Evolutionary conservation across 2,113 vertebrate genomes (phyloP).

Genomic region (Salvelinus namaycush): DNA sequence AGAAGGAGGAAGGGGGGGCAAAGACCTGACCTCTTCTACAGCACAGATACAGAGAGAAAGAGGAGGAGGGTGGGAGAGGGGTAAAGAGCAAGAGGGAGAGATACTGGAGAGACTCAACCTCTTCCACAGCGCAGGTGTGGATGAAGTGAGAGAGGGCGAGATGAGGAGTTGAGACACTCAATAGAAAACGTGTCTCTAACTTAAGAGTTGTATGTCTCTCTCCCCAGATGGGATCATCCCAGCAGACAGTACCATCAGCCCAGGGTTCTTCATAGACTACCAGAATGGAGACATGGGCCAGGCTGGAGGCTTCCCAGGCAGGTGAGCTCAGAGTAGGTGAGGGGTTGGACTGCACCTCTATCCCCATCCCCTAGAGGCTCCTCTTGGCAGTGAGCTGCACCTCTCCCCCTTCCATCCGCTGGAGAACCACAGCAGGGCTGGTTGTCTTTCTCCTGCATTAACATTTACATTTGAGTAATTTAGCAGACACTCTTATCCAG

Average conservation of each 20-base stretch:
- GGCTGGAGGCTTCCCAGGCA: slow-evolving; percentile 32
- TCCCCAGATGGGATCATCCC: slow-evolving; percentile 81
- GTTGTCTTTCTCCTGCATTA: background rate
- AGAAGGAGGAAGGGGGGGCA: background rate
- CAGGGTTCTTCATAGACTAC: slow-evolving; percentile 83
- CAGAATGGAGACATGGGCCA: slow-evolving; percentile 81
- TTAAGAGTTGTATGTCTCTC: background rate
- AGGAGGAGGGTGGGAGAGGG: background rate
- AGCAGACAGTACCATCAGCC: slow-evolving; percentile 81
- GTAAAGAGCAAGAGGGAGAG: too few relatives aligned
- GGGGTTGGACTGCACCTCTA: background rate
- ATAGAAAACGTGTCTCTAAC: background rate
- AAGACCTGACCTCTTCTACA: slow-evolving; percentile 82
- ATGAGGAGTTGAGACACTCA: background rate
- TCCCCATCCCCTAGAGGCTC: background rate
- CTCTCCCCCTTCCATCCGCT: background rate
- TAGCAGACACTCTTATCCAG: too few relatives aligned
- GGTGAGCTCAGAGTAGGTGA: background rate
- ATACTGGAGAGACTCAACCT: too few relatives aligned
- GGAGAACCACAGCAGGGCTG: background rate
- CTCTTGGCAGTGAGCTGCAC: background rate
- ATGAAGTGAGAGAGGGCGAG: background rate
- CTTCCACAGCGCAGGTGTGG: background rate
- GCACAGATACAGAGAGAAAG: slow-evolving; percentile 68
- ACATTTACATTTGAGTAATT: too few relatives aligned